Conservation (phyloP, 2,888 invertebrate genomes). For the Amiota communis region DNA sequence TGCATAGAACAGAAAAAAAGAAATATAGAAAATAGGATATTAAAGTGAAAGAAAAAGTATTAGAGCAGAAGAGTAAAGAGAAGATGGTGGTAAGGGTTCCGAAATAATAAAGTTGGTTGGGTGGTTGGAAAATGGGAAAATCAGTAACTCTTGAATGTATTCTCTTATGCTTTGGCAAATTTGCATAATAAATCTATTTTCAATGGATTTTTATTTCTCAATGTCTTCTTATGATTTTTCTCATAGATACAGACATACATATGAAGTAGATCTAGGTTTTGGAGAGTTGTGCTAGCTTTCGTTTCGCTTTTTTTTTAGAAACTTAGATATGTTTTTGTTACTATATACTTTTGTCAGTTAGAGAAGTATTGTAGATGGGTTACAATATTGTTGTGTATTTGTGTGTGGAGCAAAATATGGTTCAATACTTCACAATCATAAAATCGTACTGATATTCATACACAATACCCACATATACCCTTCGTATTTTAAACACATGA, state of each 20-base stretch:
- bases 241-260: not conserved
- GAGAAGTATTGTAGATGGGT: too few relatives aligned
- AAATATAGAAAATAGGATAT: not conserved
- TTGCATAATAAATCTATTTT: slow-evolving; percentile 68
- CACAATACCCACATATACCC: slow-evolving; percentile 25
- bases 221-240: slow-evolving; percentile 23
- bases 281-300: slow-evolving; percentile 9
- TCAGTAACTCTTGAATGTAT: slow-evolving; percentile 39
- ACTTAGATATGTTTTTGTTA: too few relatives aligned
- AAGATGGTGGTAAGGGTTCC: not conserved
- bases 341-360: not conserved
- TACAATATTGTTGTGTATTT: slow-evolving; percentile 37
- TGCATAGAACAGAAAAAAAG: not conserved
- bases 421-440: too few relatives aligned
- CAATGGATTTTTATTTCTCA: slow-evolving; percentile 54
- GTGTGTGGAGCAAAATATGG: slow-evolving; percentile 19
- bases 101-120: not conserved
- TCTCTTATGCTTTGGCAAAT: slow-evolving; percentile 60
- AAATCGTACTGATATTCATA: slow-evolving; percentile 47
- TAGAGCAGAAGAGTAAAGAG: not conserved
- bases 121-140: not conserved
- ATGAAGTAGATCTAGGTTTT: not conserved
- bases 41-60: not conserved
- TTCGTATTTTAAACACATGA: too few relatives aligned
- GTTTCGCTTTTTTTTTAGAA: slow-evolving; percentile 1